Base-by-base conservation (phyloP, 2,113 vertebrate species). In the Probosciger aterrimus region DNA sequence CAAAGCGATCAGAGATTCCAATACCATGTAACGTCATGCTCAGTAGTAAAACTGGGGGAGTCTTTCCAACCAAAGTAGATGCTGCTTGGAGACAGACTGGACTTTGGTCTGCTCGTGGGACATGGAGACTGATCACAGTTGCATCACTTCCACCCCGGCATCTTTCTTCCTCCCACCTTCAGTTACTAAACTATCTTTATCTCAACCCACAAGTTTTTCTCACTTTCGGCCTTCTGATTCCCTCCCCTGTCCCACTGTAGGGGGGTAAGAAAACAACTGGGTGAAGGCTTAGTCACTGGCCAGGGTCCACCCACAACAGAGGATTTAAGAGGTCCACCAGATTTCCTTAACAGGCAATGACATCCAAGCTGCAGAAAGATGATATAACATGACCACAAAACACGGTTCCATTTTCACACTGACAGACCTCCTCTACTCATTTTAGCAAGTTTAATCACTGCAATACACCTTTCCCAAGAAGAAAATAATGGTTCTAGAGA, bases 231-330 rank as follows among this genome's bases (percentile, higher is more conserved):
- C n/a, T 74, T 69, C 20, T 6, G 6, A 64, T 52, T 65, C 23
- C 27, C 16, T 57, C 30, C 27, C 35, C 33, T 33, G 0, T 9
- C 24, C 13, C 0, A 0, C 20, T 57, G 35, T 2, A 60, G 41
- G 25, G 23, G 12, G 69, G 27, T 9, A 14, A 79, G 39, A 11
- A 22, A 88, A 46, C 49, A 70, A 35, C 17, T 33, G 13, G 22
- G 10, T 59, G 27, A 55, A 4, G 6, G 20, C 39, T 92, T 31
- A 68, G 39, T 31, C 68, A 44, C 46, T 24, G 25, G 8, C 22
- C 2, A 2, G 31, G 7, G 31, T 23, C 14, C 78, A 35, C 7
- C 19, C 47, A 79, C 7, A 57, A 50, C 18, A 67, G 46, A 64
- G 47, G 39, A 68, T 43, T 52, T 44, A 65, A 43, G 15, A 84